These are phyloP conservation scores for Botia kubotai DNA, from an alignment of 2,797 vertebrate genomes.

Conservation along the genomic window DNA sequence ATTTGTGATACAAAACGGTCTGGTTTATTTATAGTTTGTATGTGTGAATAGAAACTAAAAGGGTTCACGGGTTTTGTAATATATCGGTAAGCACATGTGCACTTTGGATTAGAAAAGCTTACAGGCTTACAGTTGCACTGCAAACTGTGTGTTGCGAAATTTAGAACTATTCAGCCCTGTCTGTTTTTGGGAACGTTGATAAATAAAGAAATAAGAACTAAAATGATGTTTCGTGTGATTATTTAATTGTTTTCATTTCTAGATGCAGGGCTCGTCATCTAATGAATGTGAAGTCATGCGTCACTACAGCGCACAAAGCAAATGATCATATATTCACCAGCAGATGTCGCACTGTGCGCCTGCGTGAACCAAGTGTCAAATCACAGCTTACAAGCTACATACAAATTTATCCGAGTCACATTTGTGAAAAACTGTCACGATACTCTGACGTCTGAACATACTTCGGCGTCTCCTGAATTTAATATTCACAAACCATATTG, in stretches of 20 bases:
- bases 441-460: too few species aligned
- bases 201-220: neutral
- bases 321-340: neutral
- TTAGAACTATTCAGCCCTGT: too few species aligned
- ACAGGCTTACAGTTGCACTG: too few species aligned
- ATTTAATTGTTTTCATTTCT: too few species aligned
- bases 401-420: neutral
- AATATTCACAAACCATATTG: too few species aligned
- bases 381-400: neutral
- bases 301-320: neutral
- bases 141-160: too few species aligned
- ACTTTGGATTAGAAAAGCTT: neutral
- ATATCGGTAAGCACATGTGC: neutral
- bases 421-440: neutral
- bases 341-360: conserved; percentile 10
- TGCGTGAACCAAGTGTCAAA: neutral
- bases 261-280: too few species aligned
- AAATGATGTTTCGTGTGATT: neutral
- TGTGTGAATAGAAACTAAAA: neutral
- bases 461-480: neutral
- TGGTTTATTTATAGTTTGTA: neutral
- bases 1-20: neutral
- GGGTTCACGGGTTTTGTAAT: neutral
- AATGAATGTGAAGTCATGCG: neutral
- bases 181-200: too few species aligned